Conservation (phyloP, 1,140 invertebrate genomes). For the Aphaenogaster rudis region DNA sequence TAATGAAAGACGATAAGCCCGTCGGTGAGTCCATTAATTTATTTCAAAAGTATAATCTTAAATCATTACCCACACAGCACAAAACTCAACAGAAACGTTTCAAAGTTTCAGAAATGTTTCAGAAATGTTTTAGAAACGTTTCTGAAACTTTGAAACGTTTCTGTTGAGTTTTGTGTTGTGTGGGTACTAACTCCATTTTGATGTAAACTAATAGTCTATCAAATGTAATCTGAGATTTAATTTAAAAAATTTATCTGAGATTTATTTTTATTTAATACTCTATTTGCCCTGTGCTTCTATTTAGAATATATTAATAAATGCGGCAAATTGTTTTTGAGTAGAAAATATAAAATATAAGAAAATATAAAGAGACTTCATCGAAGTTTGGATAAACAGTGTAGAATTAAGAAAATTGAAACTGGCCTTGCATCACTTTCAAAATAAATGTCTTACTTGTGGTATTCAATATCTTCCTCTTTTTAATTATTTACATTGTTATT, state of each 20-base stretch:
- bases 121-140: too few relatives aligned
- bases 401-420: neutral
- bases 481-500: neutral
- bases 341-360: neutral
- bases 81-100: too few relatives aligned
- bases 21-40: conserved; percentile 40
- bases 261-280: neutral
- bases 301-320: neutral
- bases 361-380: neutral
- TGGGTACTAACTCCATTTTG: neutral
- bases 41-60: neutral
- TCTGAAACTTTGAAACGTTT: too few relatives aligned
- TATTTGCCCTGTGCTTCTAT: neutral
- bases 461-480: neutral
- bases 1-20: neutral
- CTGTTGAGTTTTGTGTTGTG: too few relatives aligned
- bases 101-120: too few relatives aligned
- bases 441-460: neutral
- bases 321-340: neutral
- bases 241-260: neutral
- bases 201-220: neutral
- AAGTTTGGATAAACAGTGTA: neutral
- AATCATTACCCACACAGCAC: too few relatives aligned
- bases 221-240: neutral
- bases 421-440: neutral